These are phyloP conservation scores for Sphenodon punctatus DNA, from an alignment of 2,797 vertebrate species.

Conservation along the genomic window DNA sequence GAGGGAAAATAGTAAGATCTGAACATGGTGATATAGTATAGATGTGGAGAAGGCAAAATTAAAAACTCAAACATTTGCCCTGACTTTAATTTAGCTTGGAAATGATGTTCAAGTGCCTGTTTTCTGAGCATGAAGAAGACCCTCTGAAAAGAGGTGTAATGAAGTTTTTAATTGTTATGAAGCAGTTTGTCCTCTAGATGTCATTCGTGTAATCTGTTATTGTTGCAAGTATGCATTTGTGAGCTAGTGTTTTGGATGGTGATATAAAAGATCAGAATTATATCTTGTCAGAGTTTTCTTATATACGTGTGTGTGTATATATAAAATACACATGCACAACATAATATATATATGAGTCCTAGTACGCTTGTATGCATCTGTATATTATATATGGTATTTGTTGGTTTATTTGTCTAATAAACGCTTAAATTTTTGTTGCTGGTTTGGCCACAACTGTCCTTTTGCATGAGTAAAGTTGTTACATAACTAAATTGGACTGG, in stretches of 20 bases:
- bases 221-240: conserved; percentile 1
- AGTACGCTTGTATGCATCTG: too few species aligned
- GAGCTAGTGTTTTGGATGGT: background rate
- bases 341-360: too few species aligned
- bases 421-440: background rate
- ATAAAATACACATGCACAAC: background rate
- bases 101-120: background rate
- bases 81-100: background rate
- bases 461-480: conserved; percentile 17
- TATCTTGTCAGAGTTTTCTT: conserved; percentile 10
- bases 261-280: conserved; percentile 12
- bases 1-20: background rate
- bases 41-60: background rate
- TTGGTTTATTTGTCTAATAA: background rate
- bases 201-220: conserved; percentile 77
- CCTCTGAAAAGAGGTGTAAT: background rate
- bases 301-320: too few species aligned
- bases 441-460: background rate
- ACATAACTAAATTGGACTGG: conserved; percentile 23
- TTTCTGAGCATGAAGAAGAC: background rate
- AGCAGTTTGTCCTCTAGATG: conserved; percentile 76
- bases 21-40: background rate
- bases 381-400: background rate
- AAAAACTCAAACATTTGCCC: background rate
- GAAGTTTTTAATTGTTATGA: conserved; percentile 43